Percentiles rank a stretch among this genome's conserved stretches.
Evolutionary conservation across 2,113 vertebrate genomes (phyloP).

Genomic region (Bos javanicus): DNA sequence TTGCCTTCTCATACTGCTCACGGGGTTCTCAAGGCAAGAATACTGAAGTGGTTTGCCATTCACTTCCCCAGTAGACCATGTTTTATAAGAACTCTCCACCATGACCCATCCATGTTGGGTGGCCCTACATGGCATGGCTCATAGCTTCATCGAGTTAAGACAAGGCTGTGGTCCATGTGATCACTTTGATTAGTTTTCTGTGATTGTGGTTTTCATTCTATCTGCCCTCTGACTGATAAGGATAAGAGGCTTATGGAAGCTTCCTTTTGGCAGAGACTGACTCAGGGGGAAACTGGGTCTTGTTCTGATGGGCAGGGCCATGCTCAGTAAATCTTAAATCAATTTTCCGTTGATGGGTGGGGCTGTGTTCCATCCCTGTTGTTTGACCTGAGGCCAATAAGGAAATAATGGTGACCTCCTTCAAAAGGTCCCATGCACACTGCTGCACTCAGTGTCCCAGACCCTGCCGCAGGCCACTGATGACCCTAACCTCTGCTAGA

Average conservation of each 20-base stretch:
- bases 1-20: background rate
- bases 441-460: background rate
- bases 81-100: background rate
- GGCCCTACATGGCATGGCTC: background rate
- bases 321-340: background rate
- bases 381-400: background rate
- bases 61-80: background rate
- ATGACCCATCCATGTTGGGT: background rate
- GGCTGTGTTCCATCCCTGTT: background rate
- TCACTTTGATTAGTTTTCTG: background rate
- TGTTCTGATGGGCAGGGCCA: background rate
- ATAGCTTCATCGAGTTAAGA: background rate
- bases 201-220: background rate
- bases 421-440: background rate
- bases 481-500: background rate
- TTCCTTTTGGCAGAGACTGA: background rate
- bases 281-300: background rate
- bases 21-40: background rate
- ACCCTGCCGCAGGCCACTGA: background rate
- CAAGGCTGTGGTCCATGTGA: background rate
- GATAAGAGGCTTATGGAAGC: background rate
- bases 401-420: background rate
- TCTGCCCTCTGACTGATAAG: background rate
- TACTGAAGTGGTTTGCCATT: background rate
- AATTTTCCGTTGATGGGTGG: background rate